Evolutionary conservation across 2,888 invertebrate genomes (phyloP).

Genomic region (Epsilonema sp.): DNA sequence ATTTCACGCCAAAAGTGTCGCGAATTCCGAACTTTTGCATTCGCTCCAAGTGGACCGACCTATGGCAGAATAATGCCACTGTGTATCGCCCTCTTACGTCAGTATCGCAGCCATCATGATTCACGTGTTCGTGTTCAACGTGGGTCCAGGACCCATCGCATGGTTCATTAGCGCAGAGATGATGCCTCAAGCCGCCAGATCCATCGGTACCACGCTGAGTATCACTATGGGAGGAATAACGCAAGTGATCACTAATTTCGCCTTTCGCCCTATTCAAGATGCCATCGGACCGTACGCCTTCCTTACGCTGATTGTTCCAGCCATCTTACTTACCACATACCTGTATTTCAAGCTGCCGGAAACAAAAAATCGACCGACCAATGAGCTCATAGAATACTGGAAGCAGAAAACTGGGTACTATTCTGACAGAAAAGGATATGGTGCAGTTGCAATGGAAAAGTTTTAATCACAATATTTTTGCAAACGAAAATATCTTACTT

Average conservation of each 20-base stretch:
- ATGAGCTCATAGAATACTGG: conserved; percentile 47
- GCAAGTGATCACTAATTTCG: neutral
- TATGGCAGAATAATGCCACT: too few species aligned
- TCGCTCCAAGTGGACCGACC: too few species aligned
- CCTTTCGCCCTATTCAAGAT: neutral
- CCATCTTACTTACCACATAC: neutral
- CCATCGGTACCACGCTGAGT: conserved; percentile 3
- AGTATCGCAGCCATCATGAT: neutral
- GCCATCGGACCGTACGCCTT: conserved; percentile 4
- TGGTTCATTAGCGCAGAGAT: conserved; percentile 8
- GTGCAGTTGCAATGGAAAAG: too few species aligned
- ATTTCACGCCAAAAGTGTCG: too few species aligned
- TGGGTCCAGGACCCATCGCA: conserved; percentile 9
- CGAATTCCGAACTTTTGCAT: too few species aligned
- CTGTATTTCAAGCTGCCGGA: conserved; percentile 58
- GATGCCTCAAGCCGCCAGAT: conserved; percentile 5
- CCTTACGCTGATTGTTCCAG: conserved; percentile 4
- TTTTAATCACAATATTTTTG: too few species aligned
- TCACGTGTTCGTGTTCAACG: conserved; percentile 7
- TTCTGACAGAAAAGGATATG: too few species aligned
- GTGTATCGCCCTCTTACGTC: neutral
- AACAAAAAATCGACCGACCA: conserved; percentile 85
- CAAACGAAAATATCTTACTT: too few species aligned
- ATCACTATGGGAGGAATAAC: conserved; percentile 2
- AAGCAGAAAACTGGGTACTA: too few species aligned